Conservation (phyloP, 2,113 vertebrate species). For the Leptodactylus fuscus region DNA sequence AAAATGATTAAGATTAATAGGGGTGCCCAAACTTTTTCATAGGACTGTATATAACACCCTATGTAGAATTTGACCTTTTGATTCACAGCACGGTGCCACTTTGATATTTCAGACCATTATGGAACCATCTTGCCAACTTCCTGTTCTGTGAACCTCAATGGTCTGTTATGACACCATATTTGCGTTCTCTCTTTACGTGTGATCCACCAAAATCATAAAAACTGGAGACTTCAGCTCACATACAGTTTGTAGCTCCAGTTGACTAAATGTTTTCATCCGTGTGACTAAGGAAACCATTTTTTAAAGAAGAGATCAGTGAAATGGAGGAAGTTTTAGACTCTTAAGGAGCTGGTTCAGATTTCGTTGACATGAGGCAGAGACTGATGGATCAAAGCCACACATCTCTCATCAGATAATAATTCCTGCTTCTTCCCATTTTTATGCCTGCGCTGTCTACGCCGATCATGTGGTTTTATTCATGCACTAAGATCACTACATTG, state of each 20-base stretch:
- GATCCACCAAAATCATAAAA: constrained; percentile 10
- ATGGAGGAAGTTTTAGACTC: not conserved
- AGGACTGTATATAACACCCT: too few relatives aligned
- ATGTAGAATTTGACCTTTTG: too few relatives aligned
- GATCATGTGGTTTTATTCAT: constrained; percentile 77
- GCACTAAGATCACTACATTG: constrained; percentile 67
- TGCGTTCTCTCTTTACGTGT: not conserved
- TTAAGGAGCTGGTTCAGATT: constrained; percentile 61
- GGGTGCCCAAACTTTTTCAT: too few relatives aligned
- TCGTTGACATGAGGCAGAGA: constrained; percentile 71
- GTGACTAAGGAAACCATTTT: constrained; percentile 21
- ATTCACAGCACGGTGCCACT: not conserved
- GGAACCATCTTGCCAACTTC: not conserved
- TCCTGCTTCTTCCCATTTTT: constrained; percentile 69
- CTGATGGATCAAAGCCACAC: constrained; percentile 70
- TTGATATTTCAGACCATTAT: not conserved
- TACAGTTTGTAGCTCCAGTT: constrained; percentile 2
- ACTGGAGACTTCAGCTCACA: not conserved
- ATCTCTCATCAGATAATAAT: constrained; percentile 70
- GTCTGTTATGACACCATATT: not conserved
- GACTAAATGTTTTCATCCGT: not conserved
- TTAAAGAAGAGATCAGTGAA: constrained; percentile 8
- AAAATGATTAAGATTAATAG: too few relatives aligned
- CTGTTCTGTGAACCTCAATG: not conserved
- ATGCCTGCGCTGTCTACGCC: constrained; percentile 62